Conservation (phyloP, 1,140 invertebrate genomes). For the Lordiphosa collinella region DNA sequence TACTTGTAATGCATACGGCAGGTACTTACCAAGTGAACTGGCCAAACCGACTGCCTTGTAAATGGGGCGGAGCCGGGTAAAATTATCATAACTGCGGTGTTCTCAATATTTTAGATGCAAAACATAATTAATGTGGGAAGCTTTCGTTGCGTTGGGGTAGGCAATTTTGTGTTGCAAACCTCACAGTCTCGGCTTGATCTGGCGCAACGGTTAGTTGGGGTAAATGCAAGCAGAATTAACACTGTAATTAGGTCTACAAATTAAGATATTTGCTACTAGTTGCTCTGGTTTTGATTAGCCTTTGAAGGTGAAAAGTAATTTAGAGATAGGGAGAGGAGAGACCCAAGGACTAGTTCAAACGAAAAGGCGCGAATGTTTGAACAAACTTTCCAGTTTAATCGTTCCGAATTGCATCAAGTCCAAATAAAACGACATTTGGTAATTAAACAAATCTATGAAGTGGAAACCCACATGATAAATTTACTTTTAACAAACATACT, state of each 20-base stretch:
- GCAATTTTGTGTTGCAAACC: constrained; percentile 11
- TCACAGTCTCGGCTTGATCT: neutral
- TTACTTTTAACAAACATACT: too few species aligned
- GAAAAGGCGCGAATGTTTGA: too few species aligned
- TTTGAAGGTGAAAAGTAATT: neutral
- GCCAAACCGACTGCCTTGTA: neutral
- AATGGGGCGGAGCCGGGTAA: constrained; percentile 12
- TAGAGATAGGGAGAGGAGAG: neutral
- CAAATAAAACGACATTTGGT: too few species aligned
- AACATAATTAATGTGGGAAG: constrained; percentile 76
- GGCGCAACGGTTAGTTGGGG: constrained; percentile 12
- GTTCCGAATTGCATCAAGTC: too few species aligned
- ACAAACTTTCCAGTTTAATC: too few species aligned
- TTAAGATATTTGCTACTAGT: constrained; percentile 53
- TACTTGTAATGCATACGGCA: constrained; percentile 66
- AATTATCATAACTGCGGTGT: constrained; percentile 65
- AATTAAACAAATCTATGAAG: too few species aligned
- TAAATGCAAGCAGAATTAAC: constrained; percentile 47
- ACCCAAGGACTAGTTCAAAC: too few species aligned
- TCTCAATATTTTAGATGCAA: constrained; percentile 68
- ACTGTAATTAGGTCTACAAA: constrained; percentile 52
- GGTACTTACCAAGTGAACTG: constrained; percentile 43
- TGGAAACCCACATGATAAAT: too few species aligned
- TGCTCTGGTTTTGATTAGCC: constrained; percentile 40
- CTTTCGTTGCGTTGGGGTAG: constrained; percentile 12